Base-by-base conservation (phyloP, 2,797 vertebrate species). In the Platalea minor region DNA sequence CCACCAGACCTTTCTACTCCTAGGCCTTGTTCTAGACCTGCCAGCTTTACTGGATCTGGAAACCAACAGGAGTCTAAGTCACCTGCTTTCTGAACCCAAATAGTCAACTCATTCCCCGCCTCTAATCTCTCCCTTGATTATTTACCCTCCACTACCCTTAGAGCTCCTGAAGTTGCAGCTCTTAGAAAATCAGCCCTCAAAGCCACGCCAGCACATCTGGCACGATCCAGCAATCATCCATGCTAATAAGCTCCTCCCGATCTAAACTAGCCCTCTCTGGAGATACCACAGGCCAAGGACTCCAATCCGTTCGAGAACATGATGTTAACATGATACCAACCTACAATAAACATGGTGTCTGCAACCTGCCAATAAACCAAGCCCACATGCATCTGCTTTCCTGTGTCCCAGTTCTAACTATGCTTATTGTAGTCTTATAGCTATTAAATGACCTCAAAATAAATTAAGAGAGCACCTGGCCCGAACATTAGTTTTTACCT, bases 31-130 rank as follows among this genome's bases (percentile, higher is more conserved):
- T 77, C 48, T 39, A 45, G 20, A 46, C 28, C 15, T 73, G 21
- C 13, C 13, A 68, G 15, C 7, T 63, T 81, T 64, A 80, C 39
- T 2, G 3, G 14, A 59, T 16, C 18, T 48, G 35, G 50, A 82
- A 91, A 88, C 19, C 11, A 63, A 39, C 9, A 21, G 13, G 35
- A 51, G 41, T 13, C 46, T 43, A 7, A 35, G 41, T 41, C 35
- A 57, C 14, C 28, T 33, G 7, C 48, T 80, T 77, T 68, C 12
- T 67, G 74, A 89, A 77, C 48, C 16, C 23, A 21, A 46, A n/a
- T 0, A 46, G 29, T 21, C 12, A 77, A 33, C 6, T 46, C 1
- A 2, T 7, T 45, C 21, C 29, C 21, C 31, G 23, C 2, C 8
- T 51, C 39, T 46, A 8, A 39, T 46, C 28, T 13, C 60, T 48